Evolutionary conservation across 2,888 invertebrate species (phyloP).

Genomic region (Pedicia rivosa): DNA sequence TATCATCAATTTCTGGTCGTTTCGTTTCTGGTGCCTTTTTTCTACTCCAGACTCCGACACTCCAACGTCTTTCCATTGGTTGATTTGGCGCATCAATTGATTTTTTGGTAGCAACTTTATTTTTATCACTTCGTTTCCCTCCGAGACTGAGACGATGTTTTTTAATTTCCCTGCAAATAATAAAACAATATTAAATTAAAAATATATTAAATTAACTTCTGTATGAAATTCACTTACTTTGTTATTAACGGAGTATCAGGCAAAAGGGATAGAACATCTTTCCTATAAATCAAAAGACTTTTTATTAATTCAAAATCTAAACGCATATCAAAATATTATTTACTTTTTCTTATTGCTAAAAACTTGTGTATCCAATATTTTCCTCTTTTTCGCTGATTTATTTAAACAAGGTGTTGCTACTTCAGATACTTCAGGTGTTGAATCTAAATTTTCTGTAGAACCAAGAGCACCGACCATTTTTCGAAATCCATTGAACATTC

Average conservation of each 20-base stretch:
- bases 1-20: constrained; percentile 2
- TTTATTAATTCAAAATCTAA: not conserved
- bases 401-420: constrained; percentile 41
- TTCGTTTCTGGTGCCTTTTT: constrained; percentile 7
- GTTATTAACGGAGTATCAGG: constrained; percentile 40
- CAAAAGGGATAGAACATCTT: constrained; percentile 35
- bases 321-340: constrained; percentile 4
- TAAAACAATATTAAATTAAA: constrained; percentile 3
- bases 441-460: constrained; percentile 30
- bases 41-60: constrained; percentile 23
- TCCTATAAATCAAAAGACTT: constrained; percentile 10
- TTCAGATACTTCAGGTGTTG: constrained; percentile 27
- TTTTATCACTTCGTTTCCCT: constrained; percentile 12
- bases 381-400: constrained; percentile 48
- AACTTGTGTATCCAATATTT: constrained; percentile 37
- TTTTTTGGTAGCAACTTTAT: too few species aligned
- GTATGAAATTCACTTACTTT: constrained; percentile 48
- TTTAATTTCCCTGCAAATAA: constrained; percentile 14
- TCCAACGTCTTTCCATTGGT: constrained; percentile 36
- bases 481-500: constrained; percentile 59
- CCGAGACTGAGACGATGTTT: constrained; percentile 17
- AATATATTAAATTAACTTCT: constrained; percentile 4
- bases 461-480: constrained; percentile 56
- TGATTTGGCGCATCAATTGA: constrained; percentile 14
- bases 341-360: constrained; percentile 54